Base-by-base conservation (phyloP, 1,140 invertebrate genomes). In the Pseudomyrmex flavicornis region DNA sequence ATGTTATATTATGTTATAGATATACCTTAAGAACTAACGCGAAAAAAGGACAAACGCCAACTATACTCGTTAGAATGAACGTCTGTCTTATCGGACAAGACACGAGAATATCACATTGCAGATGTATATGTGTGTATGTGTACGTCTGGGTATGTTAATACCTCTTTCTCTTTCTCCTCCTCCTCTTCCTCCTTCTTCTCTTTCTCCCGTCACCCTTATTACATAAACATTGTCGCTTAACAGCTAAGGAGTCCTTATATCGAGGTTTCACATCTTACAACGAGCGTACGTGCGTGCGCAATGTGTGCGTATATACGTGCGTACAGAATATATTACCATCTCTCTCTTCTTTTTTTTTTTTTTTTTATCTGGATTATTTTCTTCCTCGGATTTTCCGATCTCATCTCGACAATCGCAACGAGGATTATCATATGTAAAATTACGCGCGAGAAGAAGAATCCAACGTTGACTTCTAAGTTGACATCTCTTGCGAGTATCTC, bases 41-140 rank as follows among this genome's bases (percentile, higher is more conserved):
- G 77, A 86, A 90, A 88, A 69, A 85, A 87, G 59, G 87, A 90
- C 90, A 92, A 92, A 91, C 90, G 89, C 89, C 89, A 91, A 90
- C 88, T 93, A 92, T 92, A 92, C 92, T 89, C 91, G 76, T 94
- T 92, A 90, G 88, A 85, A 92, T 93, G 91, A 93, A 93, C 91
- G 92, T 93, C 92, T 93, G 92, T 92, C 92, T 77, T 77, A 92
- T 94, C 91, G 88, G 91, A 94, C 93, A 94, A 94, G 93, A 94
- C 93, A 94, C 93, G 93, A 94, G 93, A 94, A 93, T 94, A 94
- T 94, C 93, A 94, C 93, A 94, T 93, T 93, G 91, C 91, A 90
- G 91, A 91, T 92, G 92, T 94, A 88, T 79, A 70, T 59, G 59
- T 80, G 76, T 80, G 66, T 70, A 70, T 59, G 66, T 80, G 65